Base-by-base conservation (phyloP, 1,140 invertebrate species). In the Cataglyphis hispanica region DNA sequence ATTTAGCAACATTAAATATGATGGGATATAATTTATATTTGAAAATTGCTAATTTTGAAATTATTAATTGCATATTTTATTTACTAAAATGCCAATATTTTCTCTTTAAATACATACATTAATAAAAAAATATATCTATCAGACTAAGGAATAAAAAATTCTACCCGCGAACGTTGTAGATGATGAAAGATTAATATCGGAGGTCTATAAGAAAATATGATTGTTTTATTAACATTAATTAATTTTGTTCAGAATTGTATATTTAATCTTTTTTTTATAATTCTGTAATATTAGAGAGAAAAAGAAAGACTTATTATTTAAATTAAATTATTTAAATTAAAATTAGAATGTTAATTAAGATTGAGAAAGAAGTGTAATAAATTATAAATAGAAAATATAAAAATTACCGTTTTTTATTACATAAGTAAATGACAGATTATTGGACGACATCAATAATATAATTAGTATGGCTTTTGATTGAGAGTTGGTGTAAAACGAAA, bases 21-120 rank as follows among this genome's bases (percentile, higher is more conserved):
- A 80, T 22, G 27, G 40, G 27, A 80, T 53, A 67, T 80, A 69
- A 80, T 80, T 56, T 69, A 80, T 80, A 80, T 80, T 80, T 80
- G 37, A 11, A 69, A 78, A 67, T 78, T 67, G 61, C 13, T 40
- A 53, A 78, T 67, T 78, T 67, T 25, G n/a, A 53, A 69, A 56
- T 69, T 69, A 80, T 67, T 53, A 53, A 80, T 69, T 80, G 2
- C 5, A 5, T 66, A 11, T 27, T 16, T 16, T 53, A 80, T 80
- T 80, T 25, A 43, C 5, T 37, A 43, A 34, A 67, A 66, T 50
- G 27, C 31, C 56, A 69, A 69, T 80, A 80, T 25, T 31, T 2
- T 31, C 1, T 31, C 27, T 31, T 3, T 53, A 10, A 50, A 50
- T n/a, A 50, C 53, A 27, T 11, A 25, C 27, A 53, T 80, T 11